phyloP scores from a whole-genome alignment of 2,888 invertebrate species.

The Arge pagana region DNA sequence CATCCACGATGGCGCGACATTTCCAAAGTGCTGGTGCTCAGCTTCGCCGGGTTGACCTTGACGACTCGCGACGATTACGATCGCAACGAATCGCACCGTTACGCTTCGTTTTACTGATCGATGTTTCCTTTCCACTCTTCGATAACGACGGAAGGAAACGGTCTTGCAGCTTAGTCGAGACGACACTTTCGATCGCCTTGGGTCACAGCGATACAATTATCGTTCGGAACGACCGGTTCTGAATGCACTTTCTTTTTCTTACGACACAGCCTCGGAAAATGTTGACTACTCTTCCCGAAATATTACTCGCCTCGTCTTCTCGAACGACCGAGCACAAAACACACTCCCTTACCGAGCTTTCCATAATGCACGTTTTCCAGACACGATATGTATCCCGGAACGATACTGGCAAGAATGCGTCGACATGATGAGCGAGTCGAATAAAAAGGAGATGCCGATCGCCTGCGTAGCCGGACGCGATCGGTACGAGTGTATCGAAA shows the following conservation, averaged over 20 bases:
- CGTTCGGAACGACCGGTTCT: constrained; percentile 5
- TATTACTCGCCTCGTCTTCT: not conserved
- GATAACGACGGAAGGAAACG: too few relatives aligned
- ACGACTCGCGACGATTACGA: too few relatives aligned
- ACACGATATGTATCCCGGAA: constrained; percentile 77
- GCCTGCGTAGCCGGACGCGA: constrained; percentile 75
- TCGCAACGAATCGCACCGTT: too few relatives aligned
- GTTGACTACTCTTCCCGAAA: constrained; percentile 2
- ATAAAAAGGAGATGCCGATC: constrained; percentile 64
- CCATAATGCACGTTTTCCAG: constrained; percentile 60
- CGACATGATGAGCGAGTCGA: constrained; percentile 68
- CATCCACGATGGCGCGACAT: too few relatives aligned
- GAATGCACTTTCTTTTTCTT: constrained; percentile 13
- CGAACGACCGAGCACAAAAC: not conserved
- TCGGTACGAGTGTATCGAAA: constrained; percentile 77
- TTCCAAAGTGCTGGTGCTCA: too few relatives aligned
- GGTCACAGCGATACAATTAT: not conserved
- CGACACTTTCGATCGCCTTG: not conserved
- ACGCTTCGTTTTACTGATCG: not conserved
- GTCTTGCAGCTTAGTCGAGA: too few relatives aligned
- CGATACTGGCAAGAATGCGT: constrained; percentile 67
- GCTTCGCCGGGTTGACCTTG: too few relatives aligned
- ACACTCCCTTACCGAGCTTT: not conserved
- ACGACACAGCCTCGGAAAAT: not conserved
- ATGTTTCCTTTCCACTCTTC: too few relatives aligned